Conservation (phyloP, 2,888 invertebrate genomes). For the Tetragonula carbonaria region DNA sequence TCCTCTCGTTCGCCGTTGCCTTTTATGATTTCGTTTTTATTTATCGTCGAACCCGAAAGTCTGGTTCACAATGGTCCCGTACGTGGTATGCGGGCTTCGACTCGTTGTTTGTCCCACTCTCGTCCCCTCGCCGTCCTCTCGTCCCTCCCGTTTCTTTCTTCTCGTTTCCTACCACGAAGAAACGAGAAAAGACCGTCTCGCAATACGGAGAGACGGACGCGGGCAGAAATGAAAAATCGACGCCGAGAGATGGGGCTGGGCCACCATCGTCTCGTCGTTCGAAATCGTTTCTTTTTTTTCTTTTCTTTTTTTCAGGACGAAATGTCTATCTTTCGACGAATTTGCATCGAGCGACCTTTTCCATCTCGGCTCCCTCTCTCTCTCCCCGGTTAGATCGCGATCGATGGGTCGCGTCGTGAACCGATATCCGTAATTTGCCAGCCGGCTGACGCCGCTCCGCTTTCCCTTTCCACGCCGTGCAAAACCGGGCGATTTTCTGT, state of each 20-base stretch:
- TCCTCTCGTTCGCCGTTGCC: slow-evolving; percentile 39
- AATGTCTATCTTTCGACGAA: slow-evolving; percentile 53
- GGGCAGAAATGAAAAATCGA: neutral
- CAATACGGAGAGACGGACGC: neutral
- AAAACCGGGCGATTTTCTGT: slow-evolving; percentile 34
- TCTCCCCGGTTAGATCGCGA: slow-evolving; percentile 49
- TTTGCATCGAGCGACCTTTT: slow-evolving; percentile 72
- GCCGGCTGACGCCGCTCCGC: slow-evolving; percentile 11
- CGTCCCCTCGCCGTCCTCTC: slow-evolving; percentile 4
- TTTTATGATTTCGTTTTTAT: slow-evolving; percentile 63
- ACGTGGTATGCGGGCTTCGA: slow-evolving; percentile 56
- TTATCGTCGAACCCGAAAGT: slow-evolving; percentile 60
- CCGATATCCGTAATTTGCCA: slow-evolving; percentile 55
- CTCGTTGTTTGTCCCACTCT: slow-evolving; percentile 46
- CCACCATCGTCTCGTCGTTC: slow-evolving; percentile 14
- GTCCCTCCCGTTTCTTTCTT: slow-evolving; percentile 13
- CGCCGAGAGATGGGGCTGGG: neutral
- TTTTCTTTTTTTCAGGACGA: slow-evolving; percentile 1
- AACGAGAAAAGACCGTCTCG: neutral
- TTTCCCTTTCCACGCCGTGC: slow-evolving; percentile 51
- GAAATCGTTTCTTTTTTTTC: slow-evolving; percentile 55
- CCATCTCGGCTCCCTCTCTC: slow-evolving; percentile 29
- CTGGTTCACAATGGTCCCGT: slow-evolving; percentile 64
- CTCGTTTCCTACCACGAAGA: neutral
- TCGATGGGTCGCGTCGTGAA: slow-evolving; percentile 49